Conservation (phyloP, 2,113 vertebrate genomes). For the Ceyx margarethae region DNA sequence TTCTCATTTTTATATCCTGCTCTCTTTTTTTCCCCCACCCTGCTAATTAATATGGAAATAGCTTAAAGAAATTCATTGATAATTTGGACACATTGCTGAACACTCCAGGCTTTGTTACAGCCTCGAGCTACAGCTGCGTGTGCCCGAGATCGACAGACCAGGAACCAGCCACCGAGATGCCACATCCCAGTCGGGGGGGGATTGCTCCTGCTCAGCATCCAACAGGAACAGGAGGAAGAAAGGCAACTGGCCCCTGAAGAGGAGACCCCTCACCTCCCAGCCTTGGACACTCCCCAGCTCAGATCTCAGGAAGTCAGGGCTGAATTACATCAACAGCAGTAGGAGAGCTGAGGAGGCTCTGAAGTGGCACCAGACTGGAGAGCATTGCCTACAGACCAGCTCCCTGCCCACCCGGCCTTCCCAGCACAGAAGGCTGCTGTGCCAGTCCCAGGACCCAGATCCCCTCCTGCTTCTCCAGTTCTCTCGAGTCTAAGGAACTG, state of each 20-base stretch:
- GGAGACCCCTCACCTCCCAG: background rate
- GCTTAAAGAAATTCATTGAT: background rate
- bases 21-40: background rate
- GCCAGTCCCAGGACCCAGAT: accelerated
- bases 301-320: background rate
- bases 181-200: background rate
- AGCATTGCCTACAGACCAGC: background rate
- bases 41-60: background rate
- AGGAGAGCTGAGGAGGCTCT: background rate
- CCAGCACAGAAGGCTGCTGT: background rate
- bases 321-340: too few relatives aligned
- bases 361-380: background rate
- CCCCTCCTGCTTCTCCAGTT: background rate
- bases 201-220: background rate
- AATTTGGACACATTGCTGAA: background rate
- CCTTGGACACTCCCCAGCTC: accelerated
- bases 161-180: background rate
- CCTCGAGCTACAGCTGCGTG: background rate
- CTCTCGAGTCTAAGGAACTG: accelerated
- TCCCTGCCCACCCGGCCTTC: background rate
- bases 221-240: background rate
- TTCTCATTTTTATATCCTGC: background rate
- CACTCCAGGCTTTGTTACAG: background rate
- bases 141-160: accelerated
- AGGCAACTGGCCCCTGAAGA: background rate